phyloP scores from a whole-genome alignment of 2,888 invertebrate species.

The Leucoptera coffeella region DNA sequence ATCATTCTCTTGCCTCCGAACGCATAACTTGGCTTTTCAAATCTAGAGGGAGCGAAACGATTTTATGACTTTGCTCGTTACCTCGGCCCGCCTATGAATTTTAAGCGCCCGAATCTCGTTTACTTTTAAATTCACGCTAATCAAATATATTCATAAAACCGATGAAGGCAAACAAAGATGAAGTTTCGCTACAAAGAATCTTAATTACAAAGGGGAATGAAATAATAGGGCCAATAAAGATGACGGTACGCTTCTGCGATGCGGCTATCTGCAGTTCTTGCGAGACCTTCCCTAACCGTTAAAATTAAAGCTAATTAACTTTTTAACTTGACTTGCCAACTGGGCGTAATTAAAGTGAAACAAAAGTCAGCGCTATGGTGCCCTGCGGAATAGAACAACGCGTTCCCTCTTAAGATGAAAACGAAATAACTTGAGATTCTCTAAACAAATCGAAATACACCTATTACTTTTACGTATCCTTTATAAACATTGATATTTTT shows the following conservation, averaged over 20 bases:
- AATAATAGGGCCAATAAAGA: no score
- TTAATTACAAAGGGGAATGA: no score
- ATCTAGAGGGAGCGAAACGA: conserved; percentile 25
- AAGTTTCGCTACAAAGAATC: no score
- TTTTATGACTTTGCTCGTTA: conserved; percentile 12
- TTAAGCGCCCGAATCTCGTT: no score
- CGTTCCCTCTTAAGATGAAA: conserved; percentile 2
- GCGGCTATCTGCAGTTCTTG: background rate
- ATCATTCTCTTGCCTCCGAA: conserved; percentile 21
- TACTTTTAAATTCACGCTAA: no score
- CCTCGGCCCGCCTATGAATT: conserved; percentile 2
- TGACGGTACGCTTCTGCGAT: no score
- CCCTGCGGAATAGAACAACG: conserved; percentile 20
- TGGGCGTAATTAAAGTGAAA: conserved; percentile 37
- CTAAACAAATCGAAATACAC: no score
- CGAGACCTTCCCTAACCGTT: conserved; percentile 14
- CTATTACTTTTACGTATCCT: no score
- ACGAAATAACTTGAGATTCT: no score
- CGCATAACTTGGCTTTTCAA: conserved; percentile 37
- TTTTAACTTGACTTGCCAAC: conserved; percentile 23
- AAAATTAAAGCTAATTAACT: conserved; percentile 45
- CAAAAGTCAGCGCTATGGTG: conserved; percentile 31
- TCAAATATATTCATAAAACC: no score
- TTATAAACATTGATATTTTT: no score
- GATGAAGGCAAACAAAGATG: no score